A percentile compares a stretch with the other conserved stretches of the same genome.
Evolutionary conservation across 2,888 invertebrate species (phyloP).

Genomic region (Lydus trimaculatus): DNA sequence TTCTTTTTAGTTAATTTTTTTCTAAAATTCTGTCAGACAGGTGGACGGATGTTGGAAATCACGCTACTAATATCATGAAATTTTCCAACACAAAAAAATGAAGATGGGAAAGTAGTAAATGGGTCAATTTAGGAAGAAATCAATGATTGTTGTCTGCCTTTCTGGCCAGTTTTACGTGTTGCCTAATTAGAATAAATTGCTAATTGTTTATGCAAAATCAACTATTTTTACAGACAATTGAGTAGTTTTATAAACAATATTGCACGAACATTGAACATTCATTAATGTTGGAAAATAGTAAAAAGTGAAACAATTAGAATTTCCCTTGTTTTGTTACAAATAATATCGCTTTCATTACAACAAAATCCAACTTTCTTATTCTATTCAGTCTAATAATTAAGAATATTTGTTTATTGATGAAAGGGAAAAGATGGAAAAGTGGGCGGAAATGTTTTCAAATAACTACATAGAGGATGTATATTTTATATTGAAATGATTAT

Average conservation of each 20-base stretch:
- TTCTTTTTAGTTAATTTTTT: constrained; percentile 19
- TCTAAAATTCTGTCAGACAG: constrained; percentile 13
- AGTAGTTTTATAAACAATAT: neutral
- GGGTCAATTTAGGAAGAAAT: constrained; percentile 19
- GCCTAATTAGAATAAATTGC: constrained; percentile 16
- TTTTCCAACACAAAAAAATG: neutral
- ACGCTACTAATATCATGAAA: neutral
- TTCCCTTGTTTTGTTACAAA: neutral
- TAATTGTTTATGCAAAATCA: neutral
- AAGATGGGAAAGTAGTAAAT: constrained; percentile 15
- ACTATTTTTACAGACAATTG: neutral
- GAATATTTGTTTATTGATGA: neutral
- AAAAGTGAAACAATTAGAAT: neutral
- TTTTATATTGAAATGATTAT: neutral
- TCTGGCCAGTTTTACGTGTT: constrained; percentile 29
- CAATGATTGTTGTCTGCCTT: constrained; percentile 27
- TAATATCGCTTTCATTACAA: neutral
- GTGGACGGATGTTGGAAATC: constrained; percentile 21
- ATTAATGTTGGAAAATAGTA: neutral
- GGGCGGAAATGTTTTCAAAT: neutral
- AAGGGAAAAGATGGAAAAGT: neutral
- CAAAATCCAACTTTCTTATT: neutral
- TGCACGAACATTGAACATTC: neutral
- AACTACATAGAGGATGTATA: neutral
- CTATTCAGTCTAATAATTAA: neutral